Evolutionary conservation across 2,797 vertebrate species (phyloP).

Genomic region (Morelia viridis): DNA sequence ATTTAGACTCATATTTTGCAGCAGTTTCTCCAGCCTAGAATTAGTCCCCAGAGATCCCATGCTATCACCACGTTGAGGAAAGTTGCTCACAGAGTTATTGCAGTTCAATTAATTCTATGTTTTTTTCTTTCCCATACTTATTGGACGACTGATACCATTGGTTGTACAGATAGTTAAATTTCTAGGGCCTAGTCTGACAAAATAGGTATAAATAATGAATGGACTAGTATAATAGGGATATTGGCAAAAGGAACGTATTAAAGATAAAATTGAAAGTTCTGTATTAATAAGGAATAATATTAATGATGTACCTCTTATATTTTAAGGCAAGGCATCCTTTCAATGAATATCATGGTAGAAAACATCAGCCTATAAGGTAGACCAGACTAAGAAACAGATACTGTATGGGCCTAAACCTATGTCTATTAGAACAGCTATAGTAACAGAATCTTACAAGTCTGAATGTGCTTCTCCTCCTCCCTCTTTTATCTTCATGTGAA

Average conservation of each 20-base stretch:
- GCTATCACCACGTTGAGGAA: no score
- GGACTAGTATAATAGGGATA: neutral
- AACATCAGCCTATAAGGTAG: neutral
- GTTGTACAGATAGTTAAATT: neutral
- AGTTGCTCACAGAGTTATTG: neutral
- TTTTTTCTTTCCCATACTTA: no score
- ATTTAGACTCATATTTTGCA: neutral
- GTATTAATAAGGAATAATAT: neutral
- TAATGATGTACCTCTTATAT: neutral
- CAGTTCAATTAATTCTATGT: neutral
- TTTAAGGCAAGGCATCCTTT: slow-evolving; percentile 1
- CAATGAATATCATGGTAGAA: neutral
- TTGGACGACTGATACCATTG: no score
- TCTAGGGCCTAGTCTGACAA: neutral
- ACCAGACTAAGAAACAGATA: neutral
- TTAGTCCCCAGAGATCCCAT: no score
- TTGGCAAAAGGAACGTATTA: neutral
- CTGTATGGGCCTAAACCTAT: neutral
- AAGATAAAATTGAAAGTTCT: neutral
- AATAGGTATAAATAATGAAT: neutral
- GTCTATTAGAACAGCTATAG: neutral
- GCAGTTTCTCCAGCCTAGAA: no score
- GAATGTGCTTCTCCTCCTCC: neutral
- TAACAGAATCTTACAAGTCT: neutral
- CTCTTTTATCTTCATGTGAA: neutral